Evolutionary conservation across 2,113 vertebrate species (phyloP).

Genomic region (Agelaius tricolor): DNA sequence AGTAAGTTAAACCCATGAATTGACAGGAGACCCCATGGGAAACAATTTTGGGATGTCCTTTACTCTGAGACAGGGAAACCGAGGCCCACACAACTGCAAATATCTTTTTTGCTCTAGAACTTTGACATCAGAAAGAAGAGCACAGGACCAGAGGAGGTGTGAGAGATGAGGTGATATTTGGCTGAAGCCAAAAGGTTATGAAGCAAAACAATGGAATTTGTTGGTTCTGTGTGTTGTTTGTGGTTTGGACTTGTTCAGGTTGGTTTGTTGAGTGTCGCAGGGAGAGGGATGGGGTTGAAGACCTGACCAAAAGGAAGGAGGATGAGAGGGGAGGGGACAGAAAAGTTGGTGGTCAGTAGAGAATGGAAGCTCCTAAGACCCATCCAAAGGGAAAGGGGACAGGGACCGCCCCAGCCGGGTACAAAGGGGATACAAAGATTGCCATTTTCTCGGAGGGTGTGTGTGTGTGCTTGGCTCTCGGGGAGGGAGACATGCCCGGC

Average conservation of each 20-base stretch:
- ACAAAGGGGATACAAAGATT: no score
- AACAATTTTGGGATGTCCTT: no score
- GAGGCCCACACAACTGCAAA: background rate
- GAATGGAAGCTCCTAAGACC: background rate
- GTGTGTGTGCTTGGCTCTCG: no score
- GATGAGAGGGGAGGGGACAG: background rate
- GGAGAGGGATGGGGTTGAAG: background rate
- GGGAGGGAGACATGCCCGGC: no score
- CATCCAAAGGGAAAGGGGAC: background rate
- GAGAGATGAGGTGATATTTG: no score
- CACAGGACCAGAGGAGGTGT: background rate
- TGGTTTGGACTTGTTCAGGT: background rate
- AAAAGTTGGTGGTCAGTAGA: background rate
- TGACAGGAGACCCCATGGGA: no score
- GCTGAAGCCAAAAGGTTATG: no score
- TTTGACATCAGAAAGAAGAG: background rate
- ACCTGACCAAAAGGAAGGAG: background rate
- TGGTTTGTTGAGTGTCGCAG: background rate
- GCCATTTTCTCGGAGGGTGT: no score
- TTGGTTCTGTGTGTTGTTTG: no score
- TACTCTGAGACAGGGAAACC: no score
- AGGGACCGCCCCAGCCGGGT: fast-evolving
- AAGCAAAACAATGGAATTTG: no score
- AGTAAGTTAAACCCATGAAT: no score
- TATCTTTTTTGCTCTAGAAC: background rate